These are phyloP conservation scores for Mohoua ochrocephala DNA, from an alignment of 2,113 vertebrate species.

Conservation along the genomic window DNA sequence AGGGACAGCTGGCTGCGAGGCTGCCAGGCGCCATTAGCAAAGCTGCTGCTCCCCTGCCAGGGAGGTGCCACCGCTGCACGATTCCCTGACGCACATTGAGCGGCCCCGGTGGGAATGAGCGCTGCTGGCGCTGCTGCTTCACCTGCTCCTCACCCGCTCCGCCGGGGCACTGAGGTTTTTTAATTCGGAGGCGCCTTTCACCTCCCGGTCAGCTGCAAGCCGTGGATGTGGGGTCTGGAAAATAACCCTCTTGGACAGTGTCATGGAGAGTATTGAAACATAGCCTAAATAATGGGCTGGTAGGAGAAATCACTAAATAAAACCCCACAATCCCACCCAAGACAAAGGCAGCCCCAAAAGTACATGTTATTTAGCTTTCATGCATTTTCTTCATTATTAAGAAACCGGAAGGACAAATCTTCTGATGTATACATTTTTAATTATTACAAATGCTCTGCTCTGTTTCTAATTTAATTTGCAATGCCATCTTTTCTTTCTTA, in stretches of 20 bases:
- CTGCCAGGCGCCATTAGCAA: not conserved
- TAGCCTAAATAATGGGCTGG: not conserved
- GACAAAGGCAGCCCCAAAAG: not conserved
- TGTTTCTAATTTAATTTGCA: not conserved
- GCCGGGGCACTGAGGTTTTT: not conserved
- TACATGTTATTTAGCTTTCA: not conserved
- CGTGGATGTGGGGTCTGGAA: not conserved
- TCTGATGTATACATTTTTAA: not conserved
- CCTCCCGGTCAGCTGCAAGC: not conserved
- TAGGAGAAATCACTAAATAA: not conserved
- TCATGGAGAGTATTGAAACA: not conserved
- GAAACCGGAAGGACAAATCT: not conserved
- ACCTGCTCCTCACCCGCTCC: not conserved
- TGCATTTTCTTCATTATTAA: not conserved
- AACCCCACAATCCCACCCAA: not conserved
- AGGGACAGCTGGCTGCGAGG: not conserved
- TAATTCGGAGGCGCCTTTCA: not conserved
- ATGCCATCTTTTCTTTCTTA: not conserved
- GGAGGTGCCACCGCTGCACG: too few relatives aligned
- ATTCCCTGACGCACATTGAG: not conserved
- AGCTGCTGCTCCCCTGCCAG: not conserved
- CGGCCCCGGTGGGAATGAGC: not conserved
- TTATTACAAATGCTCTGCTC: not conserved
- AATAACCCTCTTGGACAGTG: not conserved
- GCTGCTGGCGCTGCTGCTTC: not conserved